A percentile compares a stretch with the other conserved stretches of the same genome.
Conservation (phyloP, 2,113 vertebrate genomes). For the Hyperoodon ampullatus region DNA sequence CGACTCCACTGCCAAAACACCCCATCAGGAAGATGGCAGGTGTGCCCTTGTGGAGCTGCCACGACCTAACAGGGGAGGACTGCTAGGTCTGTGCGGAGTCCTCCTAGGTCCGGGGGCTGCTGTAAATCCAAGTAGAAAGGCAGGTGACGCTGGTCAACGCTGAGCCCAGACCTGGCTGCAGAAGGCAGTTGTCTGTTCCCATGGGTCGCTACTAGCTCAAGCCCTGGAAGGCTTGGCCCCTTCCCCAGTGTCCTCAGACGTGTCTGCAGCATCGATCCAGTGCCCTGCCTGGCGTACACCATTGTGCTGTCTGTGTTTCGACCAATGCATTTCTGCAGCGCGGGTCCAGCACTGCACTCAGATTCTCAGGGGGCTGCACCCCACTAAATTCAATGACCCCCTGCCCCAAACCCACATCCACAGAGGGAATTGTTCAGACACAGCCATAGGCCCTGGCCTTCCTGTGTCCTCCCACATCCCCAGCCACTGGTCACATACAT, state of each 20-base stretch:
- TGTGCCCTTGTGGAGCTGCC: background rate
- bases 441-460: background rate
- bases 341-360: accelerated
- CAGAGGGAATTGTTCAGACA: accelerated
- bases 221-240: background rate
- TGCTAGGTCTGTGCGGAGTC: accelerated
- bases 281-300: background rate
- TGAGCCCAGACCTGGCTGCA: background rate
- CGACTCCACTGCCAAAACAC: background rate
- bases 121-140: background rate
- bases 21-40: background rate
- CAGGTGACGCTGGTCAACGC: accelerated
- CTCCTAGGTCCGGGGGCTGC: no score
- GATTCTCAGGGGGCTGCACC: background rate
- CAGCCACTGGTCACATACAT: background rate
- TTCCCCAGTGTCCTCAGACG: background rate
- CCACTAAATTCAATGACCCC: background rate
- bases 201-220: background rate
- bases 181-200: background rate
- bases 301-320: no score
- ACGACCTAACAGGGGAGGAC: accelerated
- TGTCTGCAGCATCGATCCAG: background rate
- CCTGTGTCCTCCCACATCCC: accelerated
- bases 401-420: no score
- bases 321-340: background rate